Evolutionary conservation across 2,113 vertebrate species (phyloP).

Genomic region (Cryptotis parvus): DNA sequence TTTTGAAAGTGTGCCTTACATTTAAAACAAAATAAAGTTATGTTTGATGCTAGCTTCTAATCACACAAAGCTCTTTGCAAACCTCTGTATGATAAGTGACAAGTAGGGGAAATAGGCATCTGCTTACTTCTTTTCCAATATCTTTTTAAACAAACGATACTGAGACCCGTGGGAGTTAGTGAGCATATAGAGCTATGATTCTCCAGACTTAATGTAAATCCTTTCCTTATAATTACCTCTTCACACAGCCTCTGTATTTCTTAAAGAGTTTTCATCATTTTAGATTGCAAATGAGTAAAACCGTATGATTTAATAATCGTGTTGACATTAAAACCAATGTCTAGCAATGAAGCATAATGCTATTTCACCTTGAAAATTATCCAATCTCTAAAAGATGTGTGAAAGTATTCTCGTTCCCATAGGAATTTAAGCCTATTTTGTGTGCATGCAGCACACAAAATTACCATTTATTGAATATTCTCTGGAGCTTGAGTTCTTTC

Average conservation of each 20-base stretch:
- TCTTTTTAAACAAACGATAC: neutral
- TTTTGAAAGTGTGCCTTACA: neutral
- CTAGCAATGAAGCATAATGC: neutral
- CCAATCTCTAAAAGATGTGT: neutral
- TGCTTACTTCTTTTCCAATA: neutral
- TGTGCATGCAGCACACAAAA: neutral
- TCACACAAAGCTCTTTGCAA: neutral
- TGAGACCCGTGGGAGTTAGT: neutral
- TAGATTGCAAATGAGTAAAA: neutral
- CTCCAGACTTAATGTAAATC: neutral
- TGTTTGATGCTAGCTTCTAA: neutral
- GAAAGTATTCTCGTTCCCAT: neutral
- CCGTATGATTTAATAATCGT: neutral
- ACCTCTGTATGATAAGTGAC: neutral
- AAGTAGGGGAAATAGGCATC: neutral
- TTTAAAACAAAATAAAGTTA: constrained; percentile 12
- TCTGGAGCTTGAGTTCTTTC: neutral
- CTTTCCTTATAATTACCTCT: neutral
- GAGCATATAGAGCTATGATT: neutral
- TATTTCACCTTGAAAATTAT: constrained; percentile 13
- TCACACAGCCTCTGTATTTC: neutral
- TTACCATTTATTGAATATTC: constrained; percentile 43
- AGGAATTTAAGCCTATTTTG: neutral
- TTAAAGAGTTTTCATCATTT: neutral
- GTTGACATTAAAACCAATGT: neutral